These are phyloP conservation scores for Datnioides undecimradiatus DNA, from an alignment of 2,113 vertebrate species.

Conservation along the genomic window DNA sequence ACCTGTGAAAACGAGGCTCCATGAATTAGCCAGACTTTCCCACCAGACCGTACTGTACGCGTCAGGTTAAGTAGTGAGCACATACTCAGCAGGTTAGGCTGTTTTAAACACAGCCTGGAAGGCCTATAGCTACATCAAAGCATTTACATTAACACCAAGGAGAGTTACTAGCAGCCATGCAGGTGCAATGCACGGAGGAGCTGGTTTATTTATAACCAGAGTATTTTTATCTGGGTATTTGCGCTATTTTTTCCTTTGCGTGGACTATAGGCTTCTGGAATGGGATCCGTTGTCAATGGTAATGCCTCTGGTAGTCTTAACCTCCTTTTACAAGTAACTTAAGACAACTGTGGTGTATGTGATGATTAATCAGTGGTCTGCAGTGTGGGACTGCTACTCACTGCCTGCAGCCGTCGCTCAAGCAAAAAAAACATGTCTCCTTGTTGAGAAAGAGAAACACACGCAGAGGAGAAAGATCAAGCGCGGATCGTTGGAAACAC, in stretches of 20 bases:
- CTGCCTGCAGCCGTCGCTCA: too few relatives aligned
- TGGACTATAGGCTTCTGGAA: slow-evolving; percentile 41
- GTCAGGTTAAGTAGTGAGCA: slow-evolving; percentile 13
- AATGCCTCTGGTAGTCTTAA: slow-evolving; percentile 24
- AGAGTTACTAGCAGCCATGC: slow-evolving; percentile 21
- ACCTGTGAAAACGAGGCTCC: slow-evolving; percentile 38
- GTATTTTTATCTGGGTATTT: slow-evolving; percentile 76
- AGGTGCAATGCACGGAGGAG: slow-evolving; percentile 33
- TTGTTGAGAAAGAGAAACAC: too few relatives aligned
- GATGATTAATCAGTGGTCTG: slow-evolving; percentile 9
- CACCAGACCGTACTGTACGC: slow-evolving; percentile 37
- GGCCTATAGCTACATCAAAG: slow-evolving; percentile 37
- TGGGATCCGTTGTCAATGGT: slow-evolving; percentile 45
- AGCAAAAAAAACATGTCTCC: too few relatives aligned
- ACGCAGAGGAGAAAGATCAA: too few relatives aligned
- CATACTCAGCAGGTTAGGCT: slow-evolving; percentile 28
- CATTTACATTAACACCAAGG: slow-evolving; percentile 43
- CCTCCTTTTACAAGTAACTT: slow-evolving; percentile 7
- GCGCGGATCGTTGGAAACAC: too few relatives aligned
- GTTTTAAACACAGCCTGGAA: slow-evolving; percentile 19
- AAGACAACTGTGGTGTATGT: neutral
- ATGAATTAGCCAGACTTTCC: slow-evolving; percentile 52
- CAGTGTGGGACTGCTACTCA: too few relatives aligned
- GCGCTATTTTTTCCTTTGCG: slow-evolving; percentile 67
- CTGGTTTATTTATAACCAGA: slow-evolving; percentile 65